Percentiles rank a stretch among this genome's conserved stretches.
These are phyloP conservation scores for Drosophila nebulosa DNA, from an alignment of 1,140 invertebrate genomes.

Conservation along the genomic window DNA sequence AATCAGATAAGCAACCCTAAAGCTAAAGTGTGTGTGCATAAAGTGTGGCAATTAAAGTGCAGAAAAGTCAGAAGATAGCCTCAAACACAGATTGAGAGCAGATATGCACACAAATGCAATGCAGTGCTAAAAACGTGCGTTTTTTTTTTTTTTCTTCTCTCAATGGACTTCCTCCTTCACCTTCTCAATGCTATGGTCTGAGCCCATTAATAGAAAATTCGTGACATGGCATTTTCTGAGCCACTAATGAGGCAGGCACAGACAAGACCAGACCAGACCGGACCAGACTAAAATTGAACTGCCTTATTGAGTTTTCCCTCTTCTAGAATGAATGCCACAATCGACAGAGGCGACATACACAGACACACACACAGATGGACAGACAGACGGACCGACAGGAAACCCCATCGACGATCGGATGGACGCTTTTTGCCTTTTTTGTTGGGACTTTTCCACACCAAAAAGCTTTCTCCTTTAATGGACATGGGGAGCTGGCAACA, in stretches of 20 bases:
- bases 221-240: constrained; percentile 58
- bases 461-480: constrained; percentile 62
- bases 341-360: background rate
- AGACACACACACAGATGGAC: background rate
- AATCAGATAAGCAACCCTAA: constrained; percentile 18
- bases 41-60: constrained; percentile 49
- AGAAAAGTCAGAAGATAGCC: constrained; percentile 21
- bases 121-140: constrained; percentile 33
- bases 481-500: constrained; percentile 7
- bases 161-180: constrained; percentile 28
- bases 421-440: background rate
- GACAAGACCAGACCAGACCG: background rate
- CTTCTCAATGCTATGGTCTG: too few relatives aligned
- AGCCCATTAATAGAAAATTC: constrained; percentile 55
- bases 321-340: constrained; percentile 33
- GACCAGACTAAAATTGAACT: constrained; percentile 13
- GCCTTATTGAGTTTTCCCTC: constrained; percentile 43
- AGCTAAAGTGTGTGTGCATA: constrained; percentile 30
- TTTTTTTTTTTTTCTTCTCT: too few relatives aligned
- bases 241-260: constrained; percentile 57
- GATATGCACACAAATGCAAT: constrained; percentile 5
- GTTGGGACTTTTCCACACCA: constrained; percentile 21
- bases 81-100: background rate
- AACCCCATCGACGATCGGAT: background rate
- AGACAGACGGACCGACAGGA: constrained; percentile 18